A percentile compares a stretch with the other conserved stretches of the same genome.
These are phyloP conservation scores for Panonychus citri DNA, from an alignment of 1,140 invertebrate species.

Conservation along the genomic window DNA sequence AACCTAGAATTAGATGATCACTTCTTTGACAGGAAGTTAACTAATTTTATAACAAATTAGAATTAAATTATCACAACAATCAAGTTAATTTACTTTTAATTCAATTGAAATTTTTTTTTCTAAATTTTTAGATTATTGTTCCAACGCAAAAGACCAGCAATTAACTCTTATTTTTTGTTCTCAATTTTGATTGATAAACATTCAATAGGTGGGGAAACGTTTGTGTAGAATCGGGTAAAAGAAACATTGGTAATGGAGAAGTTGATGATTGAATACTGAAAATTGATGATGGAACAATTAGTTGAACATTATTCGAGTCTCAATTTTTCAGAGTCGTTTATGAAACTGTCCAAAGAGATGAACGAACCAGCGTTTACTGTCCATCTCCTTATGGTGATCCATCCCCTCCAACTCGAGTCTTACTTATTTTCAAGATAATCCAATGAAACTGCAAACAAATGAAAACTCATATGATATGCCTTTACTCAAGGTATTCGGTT, in stretches of 20 bases:
- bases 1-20: too few species aligned
- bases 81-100: too few species aligned
- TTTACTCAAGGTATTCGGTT: neutral
- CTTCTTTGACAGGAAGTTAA: too few species aligned
- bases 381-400: slow-evolving; percentile 2
- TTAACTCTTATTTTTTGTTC: too few species aligned
- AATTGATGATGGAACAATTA: too few species aligned
- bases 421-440: slow-evolving; percentile 2
- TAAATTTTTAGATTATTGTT: slow-evolving; percentile 55
- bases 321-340: slow-evolving; percentile 1
- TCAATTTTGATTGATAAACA: too few species aligned
- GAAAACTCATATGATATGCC: slow-evolving; percentile 3
- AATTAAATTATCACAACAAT: too few species aligned
- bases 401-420: neutral
- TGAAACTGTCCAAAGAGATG: neutral
- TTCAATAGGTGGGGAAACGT: slow-evolving; percentile 66
- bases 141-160: slow-evolving; percentile 52
- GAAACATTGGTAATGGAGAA: too few species aligned
- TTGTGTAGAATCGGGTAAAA: slow-evolving; percentile 40
- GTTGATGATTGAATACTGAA: too few species aligned
- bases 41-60: too few species aligned
- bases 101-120: too few species aligned
- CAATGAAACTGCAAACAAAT: neutral
- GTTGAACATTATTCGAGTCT: too few species aligned
- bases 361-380: slow-evolving; percentile 6